phyloP scores from a whole-genome alignment of 2,888 invertebrate species.

The Bellardia pandia region DNA sequence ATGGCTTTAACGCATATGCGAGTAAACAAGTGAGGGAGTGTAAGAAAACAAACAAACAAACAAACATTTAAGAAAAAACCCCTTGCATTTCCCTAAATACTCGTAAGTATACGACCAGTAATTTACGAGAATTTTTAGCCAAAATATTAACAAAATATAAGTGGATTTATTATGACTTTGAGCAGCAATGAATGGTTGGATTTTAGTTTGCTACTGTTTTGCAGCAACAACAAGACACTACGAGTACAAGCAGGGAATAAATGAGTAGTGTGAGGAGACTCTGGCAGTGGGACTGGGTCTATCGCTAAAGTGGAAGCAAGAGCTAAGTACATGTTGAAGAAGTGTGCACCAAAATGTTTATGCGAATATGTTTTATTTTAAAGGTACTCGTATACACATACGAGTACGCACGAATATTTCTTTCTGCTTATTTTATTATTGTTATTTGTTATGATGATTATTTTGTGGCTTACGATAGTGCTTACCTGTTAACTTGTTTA shows the following conservation, averaged over 20 bases:
- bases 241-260: conserved; percentile 42
- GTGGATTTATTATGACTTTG: conserved; percentile 31
- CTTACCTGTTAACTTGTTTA: conserved; percentile 49
- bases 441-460: conserved; percentile 17
- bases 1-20: neutral
- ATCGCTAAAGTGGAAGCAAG: conserved; percentile 5
- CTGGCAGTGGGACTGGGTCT: neutral
- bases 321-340: neutral
- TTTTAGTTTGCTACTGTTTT: conserved; percentile 53
- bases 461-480: conserved; percentile 7
- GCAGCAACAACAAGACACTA: conserved; percentile 20
- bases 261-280: conserved; percentile 4
- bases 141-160: conserved; percentile 77
- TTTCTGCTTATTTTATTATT: conserved; percentile 38
- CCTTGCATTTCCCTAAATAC: conserved; percentile 55
- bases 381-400: too few relatives aligned
- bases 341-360: neutral
- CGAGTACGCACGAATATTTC: neutral
- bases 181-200: neutral
- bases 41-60: neutral
- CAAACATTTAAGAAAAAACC: neutral
- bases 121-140: conserved; percentile 79
- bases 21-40: conserved; percentile 5
- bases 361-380: conserved; percentile 47
- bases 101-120: conserved; percentile 10